Conservation (phyloP, 2,113 vertebrate genomes). For the Austrofundulus limnaeus region DNA sequence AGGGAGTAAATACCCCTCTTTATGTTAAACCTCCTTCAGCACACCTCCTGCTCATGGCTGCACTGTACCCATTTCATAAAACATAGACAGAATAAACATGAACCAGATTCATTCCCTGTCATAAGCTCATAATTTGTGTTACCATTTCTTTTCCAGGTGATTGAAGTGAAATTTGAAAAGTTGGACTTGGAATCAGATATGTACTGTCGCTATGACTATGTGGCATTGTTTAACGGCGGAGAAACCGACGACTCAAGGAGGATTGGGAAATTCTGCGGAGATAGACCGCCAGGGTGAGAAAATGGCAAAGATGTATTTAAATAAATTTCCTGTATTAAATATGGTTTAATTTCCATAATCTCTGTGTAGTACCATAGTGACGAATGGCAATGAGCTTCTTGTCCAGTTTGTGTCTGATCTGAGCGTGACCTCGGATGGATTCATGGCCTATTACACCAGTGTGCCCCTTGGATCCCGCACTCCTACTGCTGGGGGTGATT, state of each 20-base stretch:
- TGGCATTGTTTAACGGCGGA: constrained; percentile 87
- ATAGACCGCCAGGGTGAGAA: constrained; percentile 80
- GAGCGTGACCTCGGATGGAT: constrained; percentile 88
- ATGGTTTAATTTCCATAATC: not conserved
- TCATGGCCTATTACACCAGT: constrained; percentile 83
- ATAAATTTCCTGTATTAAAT: not conserved
- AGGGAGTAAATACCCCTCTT: constrained; percentile 64
- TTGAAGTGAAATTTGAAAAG: constrained; percentile 87
- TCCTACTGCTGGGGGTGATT: constrained; percentile 64
- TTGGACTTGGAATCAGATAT: constrained; percentile 86
- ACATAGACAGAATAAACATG: constrained; percentile 25
- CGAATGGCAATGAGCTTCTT: constrained; percentile 85
- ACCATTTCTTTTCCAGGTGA: constrained; percentile 73
- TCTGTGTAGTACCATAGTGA: constrained; percentile 75
- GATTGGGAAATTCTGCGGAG: constrained; percentile 88
- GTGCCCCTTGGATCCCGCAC: constrained; percentile 67
- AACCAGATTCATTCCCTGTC: not conserved
- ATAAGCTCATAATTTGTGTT: constrained; percentile 12
- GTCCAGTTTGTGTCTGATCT: constrained; percentile 93
- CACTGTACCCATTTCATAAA: constrained; percentile 21
- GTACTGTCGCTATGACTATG: constrained; percentile 92
- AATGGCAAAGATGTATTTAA: not conserved
- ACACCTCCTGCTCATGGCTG: constrained; percentile 5
- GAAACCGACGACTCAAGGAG: constrained; percentile 81
- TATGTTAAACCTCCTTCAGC: constrained; percentile 40